Conservation (phyloP, 2,797 vertebrate species). For the Phoebastria nigripes region DNA sequence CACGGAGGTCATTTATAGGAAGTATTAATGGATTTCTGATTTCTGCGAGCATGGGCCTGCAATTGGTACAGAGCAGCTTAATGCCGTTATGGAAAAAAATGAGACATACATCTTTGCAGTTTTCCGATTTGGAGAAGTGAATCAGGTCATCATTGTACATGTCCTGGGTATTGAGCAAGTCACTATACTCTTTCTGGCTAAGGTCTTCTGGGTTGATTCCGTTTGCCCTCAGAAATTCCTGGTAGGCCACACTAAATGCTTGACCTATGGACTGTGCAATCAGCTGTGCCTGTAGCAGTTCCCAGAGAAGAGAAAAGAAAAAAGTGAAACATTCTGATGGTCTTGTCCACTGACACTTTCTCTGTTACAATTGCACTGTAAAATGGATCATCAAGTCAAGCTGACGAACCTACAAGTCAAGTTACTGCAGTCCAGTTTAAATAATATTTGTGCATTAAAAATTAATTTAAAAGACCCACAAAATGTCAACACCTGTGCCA, state of each 20-base stretch:
- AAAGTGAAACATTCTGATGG: neutral
- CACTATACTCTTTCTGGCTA: constrained; percentile 95
- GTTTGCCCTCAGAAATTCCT: constrained; percentile 93
- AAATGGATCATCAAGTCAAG: neutral
- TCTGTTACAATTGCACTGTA: neutral
- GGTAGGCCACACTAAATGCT: constrained; percentile 95
- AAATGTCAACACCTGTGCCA: neutral
- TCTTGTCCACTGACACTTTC: neutral
- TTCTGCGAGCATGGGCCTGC: neutral
- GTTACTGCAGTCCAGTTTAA: neutral
- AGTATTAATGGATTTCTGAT: neutral
- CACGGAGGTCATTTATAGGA: neutral
- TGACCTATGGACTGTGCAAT: constrained; percentile 97
- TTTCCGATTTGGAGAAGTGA: constrained; percentile 97
- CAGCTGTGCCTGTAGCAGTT: constrained; percentile 83
- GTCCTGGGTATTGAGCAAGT: constrained; percentile 93
- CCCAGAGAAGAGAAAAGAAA: neutral
- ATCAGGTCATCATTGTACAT: constrained; percentile 97
- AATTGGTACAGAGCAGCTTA: neutral
- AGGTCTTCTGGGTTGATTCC: constrained; percentile 95
- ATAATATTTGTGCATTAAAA: neutral
- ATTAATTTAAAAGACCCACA: neutral
- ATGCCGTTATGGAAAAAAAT: neutral
- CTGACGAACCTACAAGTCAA: neutral
- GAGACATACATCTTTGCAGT: constrained; percentile 91